phyloP scores from a whole-genome alignment of 2,113 vertebrate genomes.

The Oxyruncus cristatus region DNA sequence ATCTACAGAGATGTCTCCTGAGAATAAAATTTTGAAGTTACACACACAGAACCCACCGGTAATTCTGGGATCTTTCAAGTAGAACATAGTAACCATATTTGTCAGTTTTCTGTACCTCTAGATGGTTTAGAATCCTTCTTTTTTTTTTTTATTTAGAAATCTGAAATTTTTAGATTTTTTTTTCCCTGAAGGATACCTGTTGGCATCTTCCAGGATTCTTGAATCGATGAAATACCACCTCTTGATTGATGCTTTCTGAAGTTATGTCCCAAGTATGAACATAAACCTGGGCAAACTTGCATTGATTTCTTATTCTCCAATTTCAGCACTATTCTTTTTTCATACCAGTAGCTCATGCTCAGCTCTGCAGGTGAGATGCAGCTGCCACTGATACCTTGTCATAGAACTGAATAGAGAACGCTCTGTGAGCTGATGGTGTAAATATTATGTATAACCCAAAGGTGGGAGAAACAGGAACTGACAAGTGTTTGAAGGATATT shows the following conservation, averaged over 20 bases:
- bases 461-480: background rate
- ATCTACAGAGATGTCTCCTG: background rate
- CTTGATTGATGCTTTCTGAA: background rate
- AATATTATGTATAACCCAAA: background rate
- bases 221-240: background rate
- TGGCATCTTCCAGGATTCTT: background rate
- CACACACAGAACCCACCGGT: background rate
- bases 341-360: background rate
- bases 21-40: background rate
- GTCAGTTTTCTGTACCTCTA: background rate
- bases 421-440: background rate
- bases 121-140: background rate
- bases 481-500: background rate
- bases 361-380: background rate
- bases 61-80: background rate
- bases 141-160: background rate
- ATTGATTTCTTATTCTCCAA: background rate
- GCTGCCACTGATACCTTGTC: background rate
- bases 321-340: background rate
- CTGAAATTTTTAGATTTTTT: background rate
- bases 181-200: background rate
- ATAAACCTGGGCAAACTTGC: background rate
- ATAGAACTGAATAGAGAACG: background rate
- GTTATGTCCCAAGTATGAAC: background rate
- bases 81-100: background rate